phyloP scores from a whole-genome alignment of 2,888 invertebrate species.

The Thereva nobilitata region DNA sequence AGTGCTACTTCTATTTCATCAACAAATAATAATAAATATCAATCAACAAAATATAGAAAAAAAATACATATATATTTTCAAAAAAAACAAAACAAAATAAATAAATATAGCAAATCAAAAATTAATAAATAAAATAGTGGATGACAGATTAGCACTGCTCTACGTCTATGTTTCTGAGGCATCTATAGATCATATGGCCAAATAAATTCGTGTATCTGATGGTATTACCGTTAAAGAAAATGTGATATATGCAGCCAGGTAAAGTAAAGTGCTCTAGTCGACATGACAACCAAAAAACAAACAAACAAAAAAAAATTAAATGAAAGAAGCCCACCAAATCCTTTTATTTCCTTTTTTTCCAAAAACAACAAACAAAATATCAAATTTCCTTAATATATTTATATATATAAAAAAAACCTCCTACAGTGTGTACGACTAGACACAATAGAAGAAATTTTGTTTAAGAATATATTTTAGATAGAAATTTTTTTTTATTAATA shows the following conservation, averaged over 20 bases:
- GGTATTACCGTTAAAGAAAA: slow-evolving; percentile 31
- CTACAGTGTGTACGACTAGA: slow-evolving; percentile 34
- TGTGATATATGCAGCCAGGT: slow-evolving; percentile 39
- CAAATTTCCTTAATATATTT: slow-evolving; percentile 25
- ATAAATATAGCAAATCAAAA: slow-evolving; percentile 38
- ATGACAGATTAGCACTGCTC: slow-evolving; percentile 23
- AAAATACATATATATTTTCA: slow-evolving; percentile 25
- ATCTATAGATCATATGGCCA: slow-evolving; percentile 23
- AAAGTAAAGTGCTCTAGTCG: slow-evolving; percentile 44
- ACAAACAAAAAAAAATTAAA: slow-evolving; percentile 17
- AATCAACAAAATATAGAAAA: slow-evolving; percentile 35
- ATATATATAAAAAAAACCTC: slow-evolving; percentile 4
- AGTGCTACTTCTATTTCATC: slow-evolving; percentile 36
- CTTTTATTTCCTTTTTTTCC: neutral
- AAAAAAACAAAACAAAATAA: neutral
- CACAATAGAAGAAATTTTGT: slow-evolving; percentile 28
- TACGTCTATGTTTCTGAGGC: slow-evolving; percentile 20
- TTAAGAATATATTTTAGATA: slow-evolving; percentile 29
- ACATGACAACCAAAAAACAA: slow-evolving; percentile 34
- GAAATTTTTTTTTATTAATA: slow-evolving; percentile 27
- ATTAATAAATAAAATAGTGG: slow-evolving; percentile 35
- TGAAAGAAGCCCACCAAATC: no score
- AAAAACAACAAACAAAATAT: neutral
- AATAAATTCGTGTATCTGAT: slow-evolving; percentile 25
- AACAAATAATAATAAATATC: slow-evolving; percentile 39